Conservation (phyloP, 2,113 vertebrate species). For the Scomber japonicus region DNA sequence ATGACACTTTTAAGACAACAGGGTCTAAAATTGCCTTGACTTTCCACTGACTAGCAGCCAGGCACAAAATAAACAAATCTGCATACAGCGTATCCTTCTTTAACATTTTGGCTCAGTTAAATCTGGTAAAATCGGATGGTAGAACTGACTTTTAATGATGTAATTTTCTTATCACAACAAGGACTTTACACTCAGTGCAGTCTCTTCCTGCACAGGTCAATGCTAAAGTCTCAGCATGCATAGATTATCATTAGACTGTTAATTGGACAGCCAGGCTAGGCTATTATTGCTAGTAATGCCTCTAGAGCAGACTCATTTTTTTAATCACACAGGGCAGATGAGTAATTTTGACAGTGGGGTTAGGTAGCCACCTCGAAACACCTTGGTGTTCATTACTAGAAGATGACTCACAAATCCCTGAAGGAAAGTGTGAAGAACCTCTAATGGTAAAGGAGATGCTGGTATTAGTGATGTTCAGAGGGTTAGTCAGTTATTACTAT, state of each 20-base stretch:
- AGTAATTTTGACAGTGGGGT: conserved; percentile 26
- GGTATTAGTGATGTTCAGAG: conserved; percentile 1
- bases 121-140: conserved; percentile 17
- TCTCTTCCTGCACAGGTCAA: conserved; percentile 2
- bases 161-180: conserved; percentile 47
- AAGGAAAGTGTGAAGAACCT: conserved; percentile 22
- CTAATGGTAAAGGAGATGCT: conserved; percentile 12
- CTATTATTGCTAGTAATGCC: conserved; percentile 40
- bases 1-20: conserved; percentile 35
- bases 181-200: conserved; percentile 1
- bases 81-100: background rate
- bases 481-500: conserved; percentile 8
- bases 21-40: conserved; percentile 56
- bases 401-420: conserved; percentile 24
- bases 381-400: conserved; percentile 29
- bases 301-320: conserved; percentile 11
- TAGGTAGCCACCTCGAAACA: conserved; percentile 30
- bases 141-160: conserved; percentile 16
- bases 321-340: conserved; percentile 47
- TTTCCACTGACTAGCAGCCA: conserved; percentile 46
- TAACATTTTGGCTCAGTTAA: conserved; percentile 35
- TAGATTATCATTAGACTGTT: conserved; percentile 49
- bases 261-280: conserved; percentile 42
- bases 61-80: conserved; percentile 61
- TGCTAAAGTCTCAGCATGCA: conserved; percentile 36